Evolutionary conservation across 1,140 invertebrate genomes (phyloP), one percentile per base, ranked within the genome.

Genomic region (Bombus impatiens): DNA sequence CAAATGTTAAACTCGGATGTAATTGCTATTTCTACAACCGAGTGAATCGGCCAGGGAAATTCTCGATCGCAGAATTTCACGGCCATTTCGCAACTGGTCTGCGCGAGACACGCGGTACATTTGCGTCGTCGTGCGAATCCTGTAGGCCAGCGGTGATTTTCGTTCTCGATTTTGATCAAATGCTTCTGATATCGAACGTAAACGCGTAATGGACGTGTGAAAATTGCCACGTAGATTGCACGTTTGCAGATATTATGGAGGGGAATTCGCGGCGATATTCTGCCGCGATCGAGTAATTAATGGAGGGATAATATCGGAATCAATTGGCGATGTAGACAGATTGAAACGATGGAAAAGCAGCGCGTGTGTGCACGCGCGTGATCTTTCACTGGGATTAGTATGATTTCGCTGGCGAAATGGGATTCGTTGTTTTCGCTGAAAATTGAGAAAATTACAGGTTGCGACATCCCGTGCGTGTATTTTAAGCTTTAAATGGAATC

Each of bases 211-310:
- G n/a, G 5, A 5, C 74, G 47, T 28, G 47, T 32, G 75, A 76
- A 76, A 37, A 76, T 76, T 57, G n/a, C 25, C 47, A 13, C 42
- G 5, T 28, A 12, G 32, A 35, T 53, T 13, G n/a, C 28, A 6
- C 12, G 28, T 18, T 9, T 4, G 9, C 4, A 22, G 44, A 13
- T n/a, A 80, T 80, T 53, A 80, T 40, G 42, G 42, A 53, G 12
- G 15, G 65, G 15, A 57, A 57, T 53, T 81, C 25, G 4, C 44
- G 6, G n/a, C 3, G 70, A 74, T 82, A 82, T 35, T 35, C 42
- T 32, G 40, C 13, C 25, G 35, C 62, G 44, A 76, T 47, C 15
- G 35, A 57, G 32, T 62, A 76, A 83, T 83, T 83, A 67, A 67
- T 40, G 10, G 32, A 10, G 4, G 37, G 74, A 77, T 32, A 72